Conservation (phyloP, 2,888 invertebrate genomes). For the Nemurella pictetii region DNA sequence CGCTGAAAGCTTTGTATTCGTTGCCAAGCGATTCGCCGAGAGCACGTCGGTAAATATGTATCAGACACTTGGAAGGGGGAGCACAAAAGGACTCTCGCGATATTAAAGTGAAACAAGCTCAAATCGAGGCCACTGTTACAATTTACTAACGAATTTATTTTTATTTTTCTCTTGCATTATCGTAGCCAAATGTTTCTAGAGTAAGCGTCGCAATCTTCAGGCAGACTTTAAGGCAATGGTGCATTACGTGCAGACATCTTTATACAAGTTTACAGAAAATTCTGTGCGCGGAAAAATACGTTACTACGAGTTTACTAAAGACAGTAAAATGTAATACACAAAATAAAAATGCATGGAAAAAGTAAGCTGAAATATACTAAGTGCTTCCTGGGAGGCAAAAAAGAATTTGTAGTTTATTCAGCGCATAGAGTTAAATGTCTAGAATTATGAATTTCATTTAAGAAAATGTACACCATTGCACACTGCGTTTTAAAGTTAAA, state of each 20-base stretch:
- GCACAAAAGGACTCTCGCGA: neutral
- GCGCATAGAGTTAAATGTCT: neutral
- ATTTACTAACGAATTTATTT: neutral
- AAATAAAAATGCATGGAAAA: neutral
- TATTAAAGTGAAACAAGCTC: neutral
- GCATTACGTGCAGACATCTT: neutral
- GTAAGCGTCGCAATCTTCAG: neutral
- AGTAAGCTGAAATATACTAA: neutral
- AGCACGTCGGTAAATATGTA: neutral
- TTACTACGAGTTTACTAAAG: neutral
- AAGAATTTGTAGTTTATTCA: neutral
- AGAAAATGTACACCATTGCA: neutral
- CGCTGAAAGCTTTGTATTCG: conserved; percentile 17
- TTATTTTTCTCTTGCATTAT: neutral
- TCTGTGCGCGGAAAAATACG: neutral
- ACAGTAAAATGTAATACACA: neutral
- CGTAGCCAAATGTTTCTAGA: neutral
- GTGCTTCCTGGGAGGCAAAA: neutral
- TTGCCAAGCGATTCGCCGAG: neutral
- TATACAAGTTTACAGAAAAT: neutral
- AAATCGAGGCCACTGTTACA: neutral
- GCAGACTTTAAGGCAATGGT: neutral
- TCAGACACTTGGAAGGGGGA: neutral
- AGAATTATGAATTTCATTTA: neutral
- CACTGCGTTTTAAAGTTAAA: neutral